Base-by-base conservation (phyloP, 2,113 vertebrate species). In the Isichthys henryi region DNA sequence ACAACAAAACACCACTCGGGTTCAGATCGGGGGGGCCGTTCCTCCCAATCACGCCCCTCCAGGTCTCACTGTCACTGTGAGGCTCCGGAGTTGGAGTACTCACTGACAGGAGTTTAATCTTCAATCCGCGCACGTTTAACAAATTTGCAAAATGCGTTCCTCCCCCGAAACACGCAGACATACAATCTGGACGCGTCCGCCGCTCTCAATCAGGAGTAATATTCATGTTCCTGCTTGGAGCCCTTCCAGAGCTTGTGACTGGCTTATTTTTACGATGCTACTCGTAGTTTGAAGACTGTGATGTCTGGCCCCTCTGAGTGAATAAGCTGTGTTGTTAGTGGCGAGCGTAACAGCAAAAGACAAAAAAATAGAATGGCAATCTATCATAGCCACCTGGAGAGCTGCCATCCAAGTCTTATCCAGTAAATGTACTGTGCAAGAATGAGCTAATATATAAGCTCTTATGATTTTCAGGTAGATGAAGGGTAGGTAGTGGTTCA, bases 321-420 rank as follows among this genome's bases (percentile, higher is more conserved):
- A 19, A 19, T 39, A 77, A 39, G 74, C 74, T 89, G 52, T 91
- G 91, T 91, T 92, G 88, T 90, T 91, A 92, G 83, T 82, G 89
- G 80, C 90, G 89, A 91, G 86, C 45, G 86, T 23, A n/a, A 53
- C 88, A 15, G 88, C 85, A 70, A 46, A 92, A 89, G 87, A 88
- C 90, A 92, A 77, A 43, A 43, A 70, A 93, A 93, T 91, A 91
- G 15, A 13, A 50, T 19, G 19, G 88, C 88, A 84, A 19, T 2
- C 66, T 89, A 90, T 88, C 56, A 88, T 92, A 91, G 91, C 93
- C 92, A 93, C 80, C 86, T 89, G 89, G 92, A 94, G 88, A 85
- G 92, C 91, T 90, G 13, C 91, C 91, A 77, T 77, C 27, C 31
- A 17, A 35, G 35, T 43, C 62, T 19, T 35, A 43, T 5, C 31